Evolutionary conservation across 2,888 invertebrate genomes (phyloP).

Genomic region (Vanessa cardui): DNA sequence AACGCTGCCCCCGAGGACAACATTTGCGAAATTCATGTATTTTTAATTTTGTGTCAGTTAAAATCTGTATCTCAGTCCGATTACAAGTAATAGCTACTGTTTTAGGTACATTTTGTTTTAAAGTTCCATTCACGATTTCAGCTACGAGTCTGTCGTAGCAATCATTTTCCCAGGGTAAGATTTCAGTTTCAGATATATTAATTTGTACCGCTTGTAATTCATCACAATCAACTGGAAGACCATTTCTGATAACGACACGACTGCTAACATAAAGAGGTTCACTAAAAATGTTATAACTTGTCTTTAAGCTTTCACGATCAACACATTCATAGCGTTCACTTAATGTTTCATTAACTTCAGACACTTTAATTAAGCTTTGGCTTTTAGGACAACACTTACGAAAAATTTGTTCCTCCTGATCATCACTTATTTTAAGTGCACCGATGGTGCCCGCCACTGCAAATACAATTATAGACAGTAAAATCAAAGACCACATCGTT

Average conservation of each 20-base stretch:
- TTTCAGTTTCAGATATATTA: conserved; percentile 47
- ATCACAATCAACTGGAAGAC: conserved; percentile 60
- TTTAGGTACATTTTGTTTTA: conserved; percentile 60
- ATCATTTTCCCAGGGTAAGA: conserved; percentile 42
- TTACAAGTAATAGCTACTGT: conserved; percentile 61
- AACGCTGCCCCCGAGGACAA: conserved; percentile 65
- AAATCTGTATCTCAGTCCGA: conserved; percentile 48
- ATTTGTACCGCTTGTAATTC: conserved; percentile 49
- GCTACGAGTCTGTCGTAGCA: conserved; percentile 67
- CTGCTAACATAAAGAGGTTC: conserved; percentile 57
- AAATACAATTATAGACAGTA: conserved; percentile 53
- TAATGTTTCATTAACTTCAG: conserved; percentile 43
- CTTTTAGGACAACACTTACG: conserved; percentile 68
- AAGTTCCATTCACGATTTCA: conserved; percentile 58
- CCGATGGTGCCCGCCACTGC: conserved; percentile 30
- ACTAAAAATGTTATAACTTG: conserved; percentile 52
- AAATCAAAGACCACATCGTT: conserved; percentile 61
- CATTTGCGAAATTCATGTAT: conserved; percentile 68
- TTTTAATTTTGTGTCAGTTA: conserved; percentile 44
- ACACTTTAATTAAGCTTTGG: conserved; percentile 62
- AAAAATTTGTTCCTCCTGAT: conserved; percentile 52
- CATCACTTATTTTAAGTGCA: conserved; percentile 38
- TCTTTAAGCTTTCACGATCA: conserved; percentile 50
- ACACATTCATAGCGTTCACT: conserved; percentile 58
- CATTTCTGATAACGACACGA: conserved; percentile 52